These are phyloP conservation scores for Neopelma chrysocephalum DNA, from an alignment of 2,797 vertebrate species.

Conservation along the genomic window DNA sequence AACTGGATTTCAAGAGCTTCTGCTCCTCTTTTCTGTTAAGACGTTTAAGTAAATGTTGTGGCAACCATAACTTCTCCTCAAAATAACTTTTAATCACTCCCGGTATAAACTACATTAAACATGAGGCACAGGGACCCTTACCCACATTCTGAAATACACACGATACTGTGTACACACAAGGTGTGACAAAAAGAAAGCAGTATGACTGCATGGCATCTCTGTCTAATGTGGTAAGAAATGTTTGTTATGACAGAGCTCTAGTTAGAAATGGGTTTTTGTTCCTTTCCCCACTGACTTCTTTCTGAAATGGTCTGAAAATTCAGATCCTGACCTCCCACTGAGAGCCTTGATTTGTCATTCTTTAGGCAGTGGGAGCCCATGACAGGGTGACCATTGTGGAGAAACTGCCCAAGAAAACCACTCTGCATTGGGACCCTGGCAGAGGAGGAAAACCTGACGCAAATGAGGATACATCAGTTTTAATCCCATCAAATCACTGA, in stretches of 20 bases:
- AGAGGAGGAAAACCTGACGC: not conserved
- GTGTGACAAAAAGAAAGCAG: not conserved
- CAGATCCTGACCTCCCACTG: not conserved
- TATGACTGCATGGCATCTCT: rapidly evolving
- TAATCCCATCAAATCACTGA: not conserved
- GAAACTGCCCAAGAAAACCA: not conserved
- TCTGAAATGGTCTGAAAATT: not conserved
- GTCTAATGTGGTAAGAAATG: not conserved
- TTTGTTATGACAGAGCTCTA: not conserved
- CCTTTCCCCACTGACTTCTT: not conserved
- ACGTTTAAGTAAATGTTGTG: not conserved
- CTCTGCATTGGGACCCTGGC: not conserved
- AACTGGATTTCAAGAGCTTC: not conserved
- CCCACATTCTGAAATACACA: not conserved
- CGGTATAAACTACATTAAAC: not conserved
- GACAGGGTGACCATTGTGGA: not conserved
- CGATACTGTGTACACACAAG: not conserved
- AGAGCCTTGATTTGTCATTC: not conserved
- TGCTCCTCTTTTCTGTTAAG: not conserved
- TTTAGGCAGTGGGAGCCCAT: not conserved
- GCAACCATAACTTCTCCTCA: not conserved
- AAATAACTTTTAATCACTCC: not conserved
- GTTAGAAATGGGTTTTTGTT: not conserved
- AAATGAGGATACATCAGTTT: not conserved
- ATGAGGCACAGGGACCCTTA: not conserved